Conservation (phyloP, 2,113 vertebrate species). For the Microcebus griseorufus region DNA sequence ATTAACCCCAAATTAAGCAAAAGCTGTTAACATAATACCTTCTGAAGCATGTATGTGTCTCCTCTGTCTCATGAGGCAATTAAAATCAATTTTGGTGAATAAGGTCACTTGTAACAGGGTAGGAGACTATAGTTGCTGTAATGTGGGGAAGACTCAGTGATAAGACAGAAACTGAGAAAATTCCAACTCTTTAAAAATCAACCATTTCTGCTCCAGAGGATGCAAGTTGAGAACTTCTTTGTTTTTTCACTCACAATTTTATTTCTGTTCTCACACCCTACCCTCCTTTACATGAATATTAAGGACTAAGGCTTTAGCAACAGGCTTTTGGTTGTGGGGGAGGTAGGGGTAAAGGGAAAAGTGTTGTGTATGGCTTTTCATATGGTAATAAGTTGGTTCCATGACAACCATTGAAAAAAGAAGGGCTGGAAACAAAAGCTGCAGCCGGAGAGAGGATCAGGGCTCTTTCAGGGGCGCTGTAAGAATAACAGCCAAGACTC, state of each 20-base stretch:
- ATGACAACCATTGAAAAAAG: slow-evolving; percentile 90
- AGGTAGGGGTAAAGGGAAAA: slow-evolving; percentile 64
- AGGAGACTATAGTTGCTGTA: slow-evolving; percentile 32
- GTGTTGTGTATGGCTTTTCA: slow-evolving; percentile 85
- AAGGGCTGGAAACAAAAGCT: slow-evolving; percentile 88
- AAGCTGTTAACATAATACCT: slow-evolving; percentile 43
- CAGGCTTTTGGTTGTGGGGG: slow-evolving; percentile 79
- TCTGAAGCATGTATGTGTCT: slow-evolving; percentile 59
- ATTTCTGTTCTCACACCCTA: slow-evolving; percentile 80
- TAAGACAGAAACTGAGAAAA: slow-evolving; percentile 63
- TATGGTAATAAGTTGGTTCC: slow-evolving; percentile 89
- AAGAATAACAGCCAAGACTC: slow-evolving; percentile 75
- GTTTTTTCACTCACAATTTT: slow-evolving; percentile 77
- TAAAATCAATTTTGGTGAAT: slow-evolving; percentile 72
- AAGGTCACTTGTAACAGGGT: slow-evolving; percentile 58
- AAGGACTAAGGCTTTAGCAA: slow-evolving; percentile 84
- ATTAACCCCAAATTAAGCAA: slow-evolving; percentile 47
- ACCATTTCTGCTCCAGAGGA: slow-evolving; percentile 32
- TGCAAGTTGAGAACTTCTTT: slow-evolving; percentile 61
- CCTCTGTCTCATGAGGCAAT: slow-evolving; percentile 70
- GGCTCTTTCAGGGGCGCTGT: slow-evolving; percentile 74
- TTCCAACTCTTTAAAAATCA: slow-evolving; percentile 49
- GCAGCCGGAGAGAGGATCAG: slow-evolving; percentile 82
- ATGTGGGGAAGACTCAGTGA: slow-evolving; percentile 48
- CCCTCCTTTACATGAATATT: slow-evolving; percentile 78